A percentile compares a stretch with the other conserved stretches of the same genome.
These are phyloP conservation scores for Lottia scabra DNA, from an alignment of 2,888 invertebrate genomes.

Conservation along the genomic window DNA sequence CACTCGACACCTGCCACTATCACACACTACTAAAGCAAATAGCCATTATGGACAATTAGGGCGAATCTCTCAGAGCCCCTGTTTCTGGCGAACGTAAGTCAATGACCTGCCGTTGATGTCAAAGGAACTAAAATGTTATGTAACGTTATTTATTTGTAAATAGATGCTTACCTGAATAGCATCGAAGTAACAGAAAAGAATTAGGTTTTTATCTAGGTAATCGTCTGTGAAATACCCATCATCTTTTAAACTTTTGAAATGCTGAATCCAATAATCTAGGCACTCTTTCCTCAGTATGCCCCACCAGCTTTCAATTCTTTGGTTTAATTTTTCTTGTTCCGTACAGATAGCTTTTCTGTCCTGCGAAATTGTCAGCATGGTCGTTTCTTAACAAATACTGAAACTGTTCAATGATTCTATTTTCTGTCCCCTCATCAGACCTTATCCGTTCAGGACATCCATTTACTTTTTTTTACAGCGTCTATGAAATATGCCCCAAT, in stretches of 20 bases:
- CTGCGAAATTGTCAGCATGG: constrained; percentile 8
- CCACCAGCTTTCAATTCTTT: constrained; percentile 33
- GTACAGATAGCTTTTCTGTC: constrained; percentile 10
- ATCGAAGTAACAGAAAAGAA: constrained; percentile 28
- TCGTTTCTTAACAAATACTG: constrained; percentile 20
- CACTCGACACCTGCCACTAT: no score
- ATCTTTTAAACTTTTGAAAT: constrained; percentile 20
- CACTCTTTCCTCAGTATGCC: constrained; percentile 24
- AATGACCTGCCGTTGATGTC: no score
- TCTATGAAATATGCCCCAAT: constrained; percentile 23
- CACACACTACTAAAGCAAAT: no score
- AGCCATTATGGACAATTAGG: no score
- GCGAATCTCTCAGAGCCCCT: no score
- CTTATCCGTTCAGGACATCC: constrained; percentile 20
- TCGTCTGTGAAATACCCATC: constrained; percentile 16
- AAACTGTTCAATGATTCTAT: constrained; percentile 6
- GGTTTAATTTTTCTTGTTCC: constrained; percentile 26
- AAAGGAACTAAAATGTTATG: no score
- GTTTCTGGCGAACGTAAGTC: no score
- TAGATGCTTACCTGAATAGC: constrained; percentile 21
- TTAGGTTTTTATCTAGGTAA: constrained; percentile 21
- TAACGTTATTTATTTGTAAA: no score
- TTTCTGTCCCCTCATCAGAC: constrained; percentile 30
- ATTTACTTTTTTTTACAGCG: constrained; percentile 5
- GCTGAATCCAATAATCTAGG: constrained; percentile 27